phyloP scores from a whole-genome alignment of 2,797 vertebrate species.

The Gambusia yucatana region DNA sequence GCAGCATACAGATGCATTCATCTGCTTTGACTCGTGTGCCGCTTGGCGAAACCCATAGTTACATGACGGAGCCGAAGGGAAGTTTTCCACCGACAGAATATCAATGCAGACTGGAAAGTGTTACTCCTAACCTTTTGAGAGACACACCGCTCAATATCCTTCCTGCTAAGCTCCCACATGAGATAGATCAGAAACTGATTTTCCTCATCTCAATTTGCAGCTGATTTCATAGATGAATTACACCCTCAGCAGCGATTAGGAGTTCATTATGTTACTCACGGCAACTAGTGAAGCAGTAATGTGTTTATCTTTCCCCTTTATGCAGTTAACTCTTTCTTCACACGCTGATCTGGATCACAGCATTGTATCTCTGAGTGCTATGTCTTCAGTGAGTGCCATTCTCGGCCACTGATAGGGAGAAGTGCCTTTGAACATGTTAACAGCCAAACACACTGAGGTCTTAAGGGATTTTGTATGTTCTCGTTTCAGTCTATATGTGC shows the following conservation, averaged over 20 bases:
- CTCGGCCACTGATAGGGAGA: slow-evolving; percentile 41
- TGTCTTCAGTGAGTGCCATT: slow-evolving; percentile 39
- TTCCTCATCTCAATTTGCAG: slow-evolving; percentile 80
- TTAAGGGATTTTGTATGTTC: slow-evolving; percentile 14
- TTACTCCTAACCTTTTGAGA: slow-evolving; percentile 79
- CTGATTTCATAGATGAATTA: slow-evolving; percentile 83
- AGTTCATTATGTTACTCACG: slow-evolving; percentile 80
- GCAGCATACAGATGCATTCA: slow-evolving; percentile 70
- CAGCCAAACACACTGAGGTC: slow-evolving; percentile 30
- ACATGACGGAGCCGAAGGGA: slow-evolving; percentile 46
- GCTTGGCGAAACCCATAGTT: slow-evolving; percentile 37
- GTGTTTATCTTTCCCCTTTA: slow-evolving; percentile 79
- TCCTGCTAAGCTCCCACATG: slow-evolving; percentile 65
- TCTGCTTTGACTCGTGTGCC: slow-evolving; percentile 32
- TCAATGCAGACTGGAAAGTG: slow-evolving; percentile 77
- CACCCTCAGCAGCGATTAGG: slow-evolving; percentile 81
- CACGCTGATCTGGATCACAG: slow-evolving; percentile 46
- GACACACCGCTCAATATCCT: slow-evolving; percentile 68
- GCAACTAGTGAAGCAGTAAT: slow-evolving; percentile 75
- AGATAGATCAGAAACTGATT: slow-evolving; percentile 80
- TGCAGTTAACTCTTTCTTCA: slow-evolving; percentile 74
- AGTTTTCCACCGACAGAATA: slow-evolving; percentile 74
- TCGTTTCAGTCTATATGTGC: slow-evolving; percentile 12
- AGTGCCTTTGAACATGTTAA: slow-evolving; percentile 55
- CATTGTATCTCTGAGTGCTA: slow-evolving; percentile 29